These are phyloP conservation scores for Campoletis sonorensis DNA, from an alignment of 1,140 invertebrate genomes.

Conservation along the genomic window DNA sequence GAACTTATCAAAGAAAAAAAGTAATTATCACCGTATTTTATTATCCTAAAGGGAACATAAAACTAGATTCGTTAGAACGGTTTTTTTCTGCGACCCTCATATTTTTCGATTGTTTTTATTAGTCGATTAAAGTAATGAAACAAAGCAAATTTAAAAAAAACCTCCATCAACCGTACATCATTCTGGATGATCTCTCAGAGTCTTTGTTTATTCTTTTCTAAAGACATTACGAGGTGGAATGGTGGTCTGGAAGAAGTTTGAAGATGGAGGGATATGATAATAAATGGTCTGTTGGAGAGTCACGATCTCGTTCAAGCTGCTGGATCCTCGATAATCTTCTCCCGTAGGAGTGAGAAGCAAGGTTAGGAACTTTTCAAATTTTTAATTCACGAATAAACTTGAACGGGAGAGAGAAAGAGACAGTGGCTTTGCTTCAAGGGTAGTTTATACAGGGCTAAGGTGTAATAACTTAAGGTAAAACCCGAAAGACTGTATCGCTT, in stretches of 20 bases:
- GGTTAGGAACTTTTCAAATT: slow-evolving; percentile 7
- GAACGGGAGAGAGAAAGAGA: not conserved
- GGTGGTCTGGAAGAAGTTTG: not conserved
- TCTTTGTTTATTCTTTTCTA: not conserved
- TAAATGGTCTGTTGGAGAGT: slow-evolving; percentile 13
- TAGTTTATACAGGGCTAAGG: not conserved
- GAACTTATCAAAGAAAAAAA: too few species aligned
- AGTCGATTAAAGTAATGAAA: not conserved
- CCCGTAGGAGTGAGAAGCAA: not conserved
- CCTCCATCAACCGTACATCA: not conserved
- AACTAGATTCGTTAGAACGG: too few species aligned
- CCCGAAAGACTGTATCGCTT: not conserved
- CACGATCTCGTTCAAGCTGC: slow-evolving; percentile 1
- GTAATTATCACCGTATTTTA: too few species aligned
- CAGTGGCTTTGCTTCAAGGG: not conserved
- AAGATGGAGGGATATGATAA: slow-evolving; percentile 1
- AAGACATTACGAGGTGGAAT: not conserved
- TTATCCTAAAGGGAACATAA: too few species aligned
- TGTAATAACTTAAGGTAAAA: slow-evolving; percentile 23
- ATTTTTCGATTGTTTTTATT: not conserved
- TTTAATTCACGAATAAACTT: slow-evolving; percentile 27
- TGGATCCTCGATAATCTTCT: slow-evolving; percentile 4
- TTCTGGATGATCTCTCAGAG: not conserved
- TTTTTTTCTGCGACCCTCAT: too few species aligned
- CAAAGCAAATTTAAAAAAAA: not conserved